Base-by-base conservation (phyloP, 2,888 invertebrate species). In the Andrena flavipes region DNA sequence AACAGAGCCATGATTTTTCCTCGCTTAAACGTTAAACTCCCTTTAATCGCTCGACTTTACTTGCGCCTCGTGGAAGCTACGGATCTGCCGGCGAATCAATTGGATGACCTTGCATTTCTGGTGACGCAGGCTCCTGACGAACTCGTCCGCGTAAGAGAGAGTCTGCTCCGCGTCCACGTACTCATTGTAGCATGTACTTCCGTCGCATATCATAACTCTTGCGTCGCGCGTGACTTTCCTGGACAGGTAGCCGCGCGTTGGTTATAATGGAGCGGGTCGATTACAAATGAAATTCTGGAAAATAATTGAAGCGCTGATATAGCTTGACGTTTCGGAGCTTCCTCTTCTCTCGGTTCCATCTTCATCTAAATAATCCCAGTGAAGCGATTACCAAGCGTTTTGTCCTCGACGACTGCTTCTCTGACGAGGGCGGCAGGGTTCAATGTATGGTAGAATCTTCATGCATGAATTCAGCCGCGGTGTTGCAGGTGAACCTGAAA, bases 91-190 rank as follows among this genome's bases (percentile, higher is more conserved):
- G 29, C 89, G 90, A 33, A 88, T 88, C 71, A 92, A 75, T 13
- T 83, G 85, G 30, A 91, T 87, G 72, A 92, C 84, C 82, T 91
- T 91, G 77, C 90, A 90, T 84, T 92, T 92, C 20, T 87, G 69
- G 48, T 92, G 92, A 65, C 82, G 84, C 35, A 92, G 64, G 76
- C 81, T 80, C 16, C 59, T 68, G 70, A 90, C 71, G 59, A 92
- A 90, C 20, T 91, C 89, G 8, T 84, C 85, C 29, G 74, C 63
- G 54, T 67, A 42, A 29, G 30, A 30, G 5, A 74, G 23, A 5
- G 33, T 59, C 5, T 73, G 69, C 6, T 77, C 73, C 26, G 42
- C 51, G 7, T 76, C 51, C 10, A 67, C 29, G 29, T 71, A 76
- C 2, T 70, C 72, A 13, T 29, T 63, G 10, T 26, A 8, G 60